These are phyloP conservation scores for Eonycteris spelaea DNA, from an alignment of 2,113 vertebrate genomes.

Conservation along the genomic window DNA sequence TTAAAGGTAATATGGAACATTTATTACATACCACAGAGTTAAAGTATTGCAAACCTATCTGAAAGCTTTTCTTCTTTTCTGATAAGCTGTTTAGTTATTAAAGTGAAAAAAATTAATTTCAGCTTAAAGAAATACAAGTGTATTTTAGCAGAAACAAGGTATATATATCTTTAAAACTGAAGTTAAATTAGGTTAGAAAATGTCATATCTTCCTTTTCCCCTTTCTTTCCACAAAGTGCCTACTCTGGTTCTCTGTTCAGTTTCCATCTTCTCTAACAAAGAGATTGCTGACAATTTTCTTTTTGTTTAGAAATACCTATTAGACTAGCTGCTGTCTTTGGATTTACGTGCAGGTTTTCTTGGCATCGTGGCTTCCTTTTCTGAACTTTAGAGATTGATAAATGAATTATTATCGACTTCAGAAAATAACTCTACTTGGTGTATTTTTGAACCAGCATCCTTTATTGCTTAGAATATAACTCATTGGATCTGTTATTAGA, in stretches of 20 bases:
- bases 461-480: not conserved
- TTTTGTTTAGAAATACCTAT: not conserved
- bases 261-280: not conserved
- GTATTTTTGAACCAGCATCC: conserved; percentile 22
- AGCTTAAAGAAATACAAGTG: not conserved
- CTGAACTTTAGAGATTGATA: not conserved
- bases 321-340: not conserved
- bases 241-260: not conserved
- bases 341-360: not conserved
- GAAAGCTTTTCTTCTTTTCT: conserved; percentile 10
- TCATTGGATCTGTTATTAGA: not conserved
- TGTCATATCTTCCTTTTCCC: not conserved
- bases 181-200: conserved; percentile 32
- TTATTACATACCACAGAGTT: conserved; percentile 60
- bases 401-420: not conserved
- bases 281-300: not conserved
- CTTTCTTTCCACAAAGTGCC: not conserved
- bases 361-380: not conserved
- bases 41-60: conserved; percentile 29
- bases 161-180: not conserved
- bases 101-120: conserved; percentile 29
- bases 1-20: conserved; percentile 75
- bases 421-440: not conserved
- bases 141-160: not conserved
- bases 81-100: conserved; percentile 18